These are phyloP conservation scores for Penaeus indicus DNA, from an alignment of 1,140 invertebrate genomes.

Conservation along the genomic window DNA sequence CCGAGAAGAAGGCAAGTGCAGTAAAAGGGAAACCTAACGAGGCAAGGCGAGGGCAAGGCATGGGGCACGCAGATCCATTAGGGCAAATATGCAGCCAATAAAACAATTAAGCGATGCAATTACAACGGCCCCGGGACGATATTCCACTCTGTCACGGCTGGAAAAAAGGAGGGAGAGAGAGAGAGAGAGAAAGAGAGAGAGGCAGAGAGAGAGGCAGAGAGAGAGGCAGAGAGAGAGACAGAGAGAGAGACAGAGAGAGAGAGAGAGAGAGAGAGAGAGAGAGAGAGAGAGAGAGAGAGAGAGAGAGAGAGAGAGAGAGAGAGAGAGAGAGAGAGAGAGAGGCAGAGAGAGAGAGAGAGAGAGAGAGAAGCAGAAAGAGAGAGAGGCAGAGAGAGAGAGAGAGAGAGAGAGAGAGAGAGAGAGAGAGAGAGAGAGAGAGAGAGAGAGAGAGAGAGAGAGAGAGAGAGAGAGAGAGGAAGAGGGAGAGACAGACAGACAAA, in stretches of 20 bases:
- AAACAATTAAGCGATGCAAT: too few relatives aligned
- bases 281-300: conserved; percentile 23
- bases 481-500: neutral
- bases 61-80: too few relatives aligned
- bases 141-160: too few relatives aligned
- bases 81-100: too few relatives aligned
- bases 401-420: neutral
- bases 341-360: neutral
- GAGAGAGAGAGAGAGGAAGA: conserved; percentile 6
- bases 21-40: too few relatives aligned
- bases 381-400: neutral
- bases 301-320: conserved; percentile 17
- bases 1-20: too few relatives aligned
- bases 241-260: neutral
- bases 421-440: neutral
- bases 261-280: neutral
- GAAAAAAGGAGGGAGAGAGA: too few relatives aligned
- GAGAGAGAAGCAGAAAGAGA: neutral
- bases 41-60: too few relatives aligned
- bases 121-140: too few relatives aligned
- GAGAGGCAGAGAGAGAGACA: neutral
- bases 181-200: neutral
- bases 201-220: neutral
- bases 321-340: conserved; percentile 5
- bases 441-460: conserved; percentile 23